Conservation (phyloP, 92 coral and sea anemone genomes). For the Epizoanthus fatuus region DNA sequence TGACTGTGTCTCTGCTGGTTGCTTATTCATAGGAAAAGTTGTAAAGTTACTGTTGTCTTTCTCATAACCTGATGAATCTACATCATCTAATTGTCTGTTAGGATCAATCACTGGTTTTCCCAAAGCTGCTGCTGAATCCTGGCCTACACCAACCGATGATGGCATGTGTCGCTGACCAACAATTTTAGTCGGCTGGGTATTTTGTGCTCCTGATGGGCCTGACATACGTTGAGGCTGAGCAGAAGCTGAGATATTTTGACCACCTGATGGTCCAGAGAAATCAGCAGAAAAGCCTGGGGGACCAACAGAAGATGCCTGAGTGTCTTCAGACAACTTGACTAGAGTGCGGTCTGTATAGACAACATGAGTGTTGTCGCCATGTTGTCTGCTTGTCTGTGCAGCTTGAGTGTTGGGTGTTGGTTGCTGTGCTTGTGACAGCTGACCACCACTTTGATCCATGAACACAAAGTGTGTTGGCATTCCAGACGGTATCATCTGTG, state of each 20-base stretch:
- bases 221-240: too few species aligned
- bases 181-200: too few species aligned
- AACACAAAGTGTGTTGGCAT: conserved; percentile 5
- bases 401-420: background rate
- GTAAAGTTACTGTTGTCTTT: background rate
- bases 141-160: too few species aligned
- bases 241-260: too few species aligned
- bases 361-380: conserved; percentile 33
- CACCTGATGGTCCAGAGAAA: too few species aligned
- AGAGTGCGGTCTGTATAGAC: conserved; percentile 18
- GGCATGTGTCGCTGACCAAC: too few species aligned
- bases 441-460: background rate
- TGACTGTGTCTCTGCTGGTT: too few species aligned
- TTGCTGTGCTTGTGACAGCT: background rate
- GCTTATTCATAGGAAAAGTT: too few species aligned
- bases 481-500: conserved; percentile 22
- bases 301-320: too few species aligned
- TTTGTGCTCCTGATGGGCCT: too few species aligned
- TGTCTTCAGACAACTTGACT: background rate
- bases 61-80: background rate
- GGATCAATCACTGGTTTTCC: background rate
- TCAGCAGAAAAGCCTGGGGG: too few species aligned
- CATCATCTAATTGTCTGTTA: background rate
- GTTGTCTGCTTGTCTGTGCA: background rate
- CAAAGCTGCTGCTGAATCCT: too few species aligned